Evolutionary conservation across 2,113 vertebrate species (phyloP).

Genomic region (Pterocles orientalis): DNA sequence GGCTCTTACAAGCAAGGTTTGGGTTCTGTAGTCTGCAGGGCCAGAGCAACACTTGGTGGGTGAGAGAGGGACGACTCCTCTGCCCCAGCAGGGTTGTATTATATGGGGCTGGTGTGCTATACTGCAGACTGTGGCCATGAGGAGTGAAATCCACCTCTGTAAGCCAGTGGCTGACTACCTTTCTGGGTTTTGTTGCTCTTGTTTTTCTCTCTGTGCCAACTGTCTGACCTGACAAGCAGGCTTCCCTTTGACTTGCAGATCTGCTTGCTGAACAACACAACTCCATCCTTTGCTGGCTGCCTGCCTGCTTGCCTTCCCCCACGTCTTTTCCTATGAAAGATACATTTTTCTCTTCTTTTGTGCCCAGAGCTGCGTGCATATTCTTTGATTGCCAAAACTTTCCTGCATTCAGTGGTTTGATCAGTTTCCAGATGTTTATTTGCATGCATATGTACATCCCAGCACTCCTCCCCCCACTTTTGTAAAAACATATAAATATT

Average conservation of each 20-base stretch:
- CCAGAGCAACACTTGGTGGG: no score
- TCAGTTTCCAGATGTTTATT: constrained; percentile 62
- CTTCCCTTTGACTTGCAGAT: not conserved
- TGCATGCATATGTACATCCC: constrained; percentile 25
- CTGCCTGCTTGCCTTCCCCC: not conserved
- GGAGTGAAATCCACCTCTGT: not conserved
- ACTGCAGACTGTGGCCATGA: not conserved
- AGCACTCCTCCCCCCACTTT: not conserved
- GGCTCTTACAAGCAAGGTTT: not conserved
- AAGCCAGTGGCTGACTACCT: not conserved
- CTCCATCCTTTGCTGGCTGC: not conserved
- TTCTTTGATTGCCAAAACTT: constrained; percentile 28
- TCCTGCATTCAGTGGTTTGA: not conserved
- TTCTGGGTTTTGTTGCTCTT: not conserved
- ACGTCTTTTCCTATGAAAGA: not conserved
- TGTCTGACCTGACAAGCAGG: not conserved
- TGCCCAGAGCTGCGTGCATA: not conserved
- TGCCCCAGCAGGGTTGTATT: not conserved
- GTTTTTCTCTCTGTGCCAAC: not conserved
- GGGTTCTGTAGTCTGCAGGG: not conserved
- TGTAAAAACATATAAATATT: constrained; percentile 53
- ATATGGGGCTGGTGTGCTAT: not conserved
- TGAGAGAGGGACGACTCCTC: not conserved
- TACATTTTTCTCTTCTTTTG: not conserved
- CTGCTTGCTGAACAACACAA: not conserved